Conservation (phyloP, 1,140 invertebrate genomes). For the Cherax destructor region DNA sequence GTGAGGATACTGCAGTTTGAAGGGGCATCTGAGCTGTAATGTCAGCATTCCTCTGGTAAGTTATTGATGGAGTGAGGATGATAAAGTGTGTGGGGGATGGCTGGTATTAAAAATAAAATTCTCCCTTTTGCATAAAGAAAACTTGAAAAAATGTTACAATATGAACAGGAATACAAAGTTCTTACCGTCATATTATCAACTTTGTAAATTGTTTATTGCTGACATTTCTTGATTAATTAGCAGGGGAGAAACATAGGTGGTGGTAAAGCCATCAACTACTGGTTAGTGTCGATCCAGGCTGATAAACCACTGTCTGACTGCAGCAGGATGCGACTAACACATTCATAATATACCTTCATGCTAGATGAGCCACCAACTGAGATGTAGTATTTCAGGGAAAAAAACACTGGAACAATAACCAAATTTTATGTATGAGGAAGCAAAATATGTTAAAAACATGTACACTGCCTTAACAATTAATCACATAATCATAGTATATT, state of each 20-base stretch:
- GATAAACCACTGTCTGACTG: constrained; percentile 88
- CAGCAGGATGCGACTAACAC: constrained; percentile 73
- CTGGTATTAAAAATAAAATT: too few species aligned
- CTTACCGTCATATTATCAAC: constrained; percentile 84
- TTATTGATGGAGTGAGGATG: too few species aligned
- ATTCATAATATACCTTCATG: constrained; percentile 77
- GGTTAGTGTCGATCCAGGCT: constrained; percentile 81
- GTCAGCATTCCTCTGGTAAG: too few species aligned
- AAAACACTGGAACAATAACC: too few species aligned
- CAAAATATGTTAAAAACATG: too few species aligned
- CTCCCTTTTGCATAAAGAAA: too few species aligned
- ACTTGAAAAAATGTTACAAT: not conserved
- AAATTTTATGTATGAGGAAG: too few species aligned
- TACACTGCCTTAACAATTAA: too few species aligned
- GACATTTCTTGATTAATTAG: constrained; percentile 84
- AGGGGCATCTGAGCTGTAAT: too few species aligned
- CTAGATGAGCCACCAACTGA: constrained; percentile 80
- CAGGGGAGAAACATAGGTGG: constrained; percentile 83
- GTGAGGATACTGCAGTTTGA: too few species aligned
- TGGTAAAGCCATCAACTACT: constrained; percentile 86
- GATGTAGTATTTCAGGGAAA: constrained; percentile 75
- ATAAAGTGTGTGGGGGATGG: too few species aligned
- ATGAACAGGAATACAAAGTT: not conserved
- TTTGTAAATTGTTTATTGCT: constrained; percentile 77
- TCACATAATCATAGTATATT: too few species aligned